phyloP scores from a whole-genome alignment of 2,113 vertebrate genomes.

The Accipiter virgatus region DNA sequence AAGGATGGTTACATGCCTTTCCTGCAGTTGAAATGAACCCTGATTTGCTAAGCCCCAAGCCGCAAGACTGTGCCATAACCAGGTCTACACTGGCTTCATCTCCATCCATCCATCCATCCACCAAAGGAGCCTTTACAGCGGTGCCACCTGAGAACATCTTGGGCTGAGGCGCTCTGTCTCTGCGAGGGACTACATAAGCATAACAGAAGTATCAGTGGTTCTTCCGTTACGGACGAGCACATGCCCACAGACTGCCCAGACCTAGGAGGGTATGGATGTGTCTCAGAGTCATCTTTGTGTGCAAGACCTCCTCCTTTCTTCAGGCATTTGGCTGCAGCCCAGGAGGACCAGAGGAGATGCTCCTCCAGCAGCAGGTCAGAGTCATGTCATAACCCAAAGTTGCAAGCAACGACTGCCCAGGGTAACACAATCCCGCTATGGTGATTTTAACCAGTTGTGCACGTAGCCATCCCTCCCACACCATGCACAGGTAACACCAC shows the following conservation, averaged over 20 bases:
- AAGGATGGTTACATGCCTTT: not conserved
- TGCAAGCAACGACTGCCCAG: not conserved
- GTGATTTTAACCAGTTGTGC: not conserved
- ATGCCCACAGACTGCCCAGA: rapidly evolving
- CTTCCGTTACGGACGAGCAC: not conserved
- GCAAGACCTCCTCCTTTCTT: not conserved
- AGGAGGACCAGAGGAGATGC: not conserved
- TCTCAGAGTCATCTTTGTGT: not conserved
- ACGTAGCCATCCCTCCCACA: not conserved
- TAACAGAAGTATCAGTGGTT: not conserved
- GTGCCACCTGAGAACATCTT: not conserved
- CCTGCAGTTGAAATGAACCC: not conserved
- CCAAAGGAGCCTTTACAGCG: not conserved
- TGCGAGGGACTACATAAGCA: rapidly evolving
- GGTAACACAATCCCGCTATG: not conserved
- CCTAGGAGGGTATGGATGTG: not conserved
- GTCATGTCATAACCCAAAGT: not conserved
- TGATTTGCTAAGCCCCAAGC: not conserved
- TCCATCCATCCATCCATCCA: not conserved
- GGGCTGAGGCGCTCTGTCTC: not conserved
- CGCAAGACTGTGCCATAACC: not conserved
- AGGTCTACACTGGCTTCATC: not conserved
- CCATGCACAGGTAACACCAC: not conserved
- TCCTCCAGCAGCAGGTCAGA: not conserved
- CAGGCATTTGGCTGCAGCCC: not conserved